Evolutionary conservation across 2,888 invertebrate genomes (phyloP).

Genomic region (Eristalinus aeneus): DNA sequence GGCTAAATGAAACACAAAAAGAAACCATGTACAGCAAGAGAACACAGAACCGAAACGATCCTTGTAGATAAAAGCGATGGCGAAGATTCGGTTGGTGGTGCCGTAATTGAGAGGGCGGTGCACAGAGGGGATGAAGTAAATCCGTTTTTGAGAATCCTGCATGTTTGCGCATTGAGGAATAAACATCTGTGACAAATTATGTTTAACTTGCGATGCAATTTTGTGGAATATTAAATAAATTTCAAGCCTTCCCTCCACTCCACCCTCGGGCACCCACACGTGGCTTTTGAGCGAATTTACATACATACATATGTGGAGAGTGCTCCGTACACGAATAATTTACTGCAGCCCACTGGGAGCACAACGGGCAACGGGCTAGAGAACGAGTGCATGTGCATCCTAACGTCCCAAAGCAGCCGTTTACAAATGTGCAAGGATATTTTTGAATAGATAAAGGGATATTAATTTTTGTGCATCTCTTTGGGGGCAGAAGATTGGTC

Average conservation of each 20-base stretch:
- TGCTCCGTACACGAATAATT: slow-evolving; percentile 40
- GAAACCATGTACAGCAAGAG: slow-evolving; percentile 1
- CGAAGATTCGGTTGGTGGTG: neutral
- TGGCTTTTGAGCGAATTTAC: neutral
- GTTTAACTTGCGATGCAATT: slow-evolving; percentile 71
- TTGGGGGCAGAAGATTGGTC: neutral
- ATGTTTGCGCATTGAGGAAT: slow-evolving; percentile 70
- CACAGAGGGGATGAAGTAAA: neutral
- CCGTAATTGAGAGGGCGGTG: neutral
- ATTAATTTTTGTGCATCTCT: slow-evolving; percentile 39
- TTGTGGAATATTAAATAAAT: slow-evolving; percentile 68
- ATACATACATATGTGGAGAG: slow-evolving; percentile 1
- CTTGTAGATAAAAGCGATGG: slow-evolving; percentile 46
- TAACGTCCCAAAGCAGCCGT: slow-evolving; percentile 5
- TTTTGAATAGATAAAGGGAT: slow-evolving; percentile 49
- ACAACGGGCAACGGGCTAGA: neutral
- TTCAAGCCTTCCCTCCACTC: neutral
- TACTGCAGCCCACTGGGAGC: slow-evolving; percentile 27
- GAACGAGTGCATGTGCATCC: slow-evolving; percentile 1
- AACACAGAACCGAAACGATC: slow-evolving; percentile 25
- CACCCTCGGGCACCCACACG: neutral
- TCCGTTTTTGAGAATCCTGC: slow-evolving; percentile 60
- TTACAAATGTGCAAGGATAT: slow-evolving; percentile 22
- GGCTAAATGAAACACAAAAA: slow-evolving; percentile 12
- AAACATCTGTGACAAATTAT: slow-evolving; percentile 71